Base-by-base conservation (phyloP, 2,888 invertebrate species). In the Dione juno region DNA sequence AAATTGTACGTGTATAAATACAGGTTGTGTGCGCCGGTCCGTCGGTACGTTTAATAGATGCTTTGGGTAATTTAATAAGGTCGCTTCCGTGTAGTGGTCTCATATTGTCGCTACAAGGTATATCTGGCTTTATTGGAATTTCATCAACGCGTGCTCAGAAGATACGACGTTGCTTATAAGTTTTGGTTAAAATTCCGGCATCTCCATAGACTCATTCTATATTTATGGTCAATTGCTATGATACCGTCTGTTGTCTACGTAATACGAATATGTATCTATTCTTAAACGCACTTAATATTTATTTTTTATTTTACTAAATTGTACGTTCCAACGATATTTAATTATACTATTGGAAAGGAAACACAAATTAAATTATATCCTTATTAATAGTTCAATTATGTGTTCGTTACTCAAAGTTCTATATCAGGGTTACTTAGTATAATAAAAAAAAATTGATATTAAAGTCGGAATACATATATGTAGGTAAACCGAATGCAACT, bases 1-100 rank as follows among this genome's bases (percentile, higher is more conserved):
- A 90, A 92, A 92, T 91, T 89, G 90, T 88, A 87, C 84, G 85
- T 87, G 86, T 90, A 88, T 88, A 91, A 90, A 89, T 89, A 89
- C 87, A 89, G 87, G 83, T 84, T 84, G 86, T 84, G 85, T 83
- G 82, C 77, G 82, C 83, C 89, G 91, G 88, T 90, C 85, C 88
- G 90, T 65, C 88, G 92, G 85, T 83, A 85, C 87, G 81, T 87
- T 89, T 91, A 91, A 92, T 92, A 84, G 82, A 67, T 74, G 79
- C 75, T 80, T 79, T 80, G 83, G 85, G 78, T 81, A 85, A 85
- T 87, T 88, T 88, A 87, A 87, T 85, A 84, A 83, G 81, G 81
- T 79, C 78, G 84, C 83, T 88, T 88, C 88, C 90, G 85, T 81
- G 83, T 75, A 67, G 59, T 68, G 72, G 70, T 70, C 70, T 69